Conservation (phyloP, 2,888 invertebrate species). For the Cyclophora punctaria region DNA sequence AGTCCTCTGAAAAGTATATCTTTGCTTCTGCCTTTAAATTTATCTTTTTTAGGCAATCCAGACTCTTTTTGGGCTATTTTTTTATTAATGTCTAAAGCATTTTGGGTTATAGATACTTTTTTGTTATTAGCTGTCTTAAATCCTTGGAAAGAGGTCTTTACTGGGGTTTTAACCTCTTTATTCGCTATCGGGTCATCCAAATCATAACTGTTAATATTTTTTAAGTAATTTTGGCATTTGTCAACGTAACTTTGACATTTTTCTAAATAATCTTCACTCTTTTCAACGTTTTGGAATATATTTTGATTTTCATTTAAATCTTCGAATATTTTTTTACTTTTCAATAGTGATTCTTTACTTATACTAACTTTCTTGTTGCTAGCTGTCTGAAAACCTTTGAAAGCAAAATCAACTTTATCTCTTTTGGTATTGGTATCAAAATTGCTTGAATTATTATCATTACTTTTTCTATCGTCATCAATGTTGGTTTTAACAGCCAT, state of each 20-base stretch:
- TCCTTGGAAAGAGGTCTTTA: constrained; percentile 15
- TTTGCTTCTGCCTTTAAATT: background rate
- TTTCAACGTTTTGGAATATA: too few relatives aligned
- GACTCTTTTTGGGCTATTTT: constrained; percentile 6
- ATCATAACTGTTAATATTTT: constrained; percentile 13
- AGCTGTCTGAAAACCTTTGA: constrained; percentile 3
- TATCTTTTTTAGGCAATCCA: too few relatives aligned
- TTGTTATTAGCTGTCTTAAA: constrained; percentile 49
- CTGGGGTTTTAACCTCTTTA: constrained; percentile 1
- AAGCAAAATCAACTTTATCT: background rate
- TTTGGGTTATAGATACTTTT: constrained; percentile 27
- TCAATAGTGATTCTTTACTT: constrained; percentile 6
- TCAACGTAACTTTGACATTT: too few relatives aligned
- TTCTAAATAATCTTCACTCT: too few relatives aligned
- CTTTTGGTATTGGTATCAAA: constrained; percentile 9
- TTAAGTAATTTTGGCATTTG: background rate
- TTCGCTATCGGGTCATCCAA: background rate
- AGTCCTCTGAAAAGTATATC: constrained; percentile 1
- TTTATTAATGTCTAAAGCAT: constrained; percentile 35
- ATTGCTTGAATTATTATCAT: constrained; percentile 29
- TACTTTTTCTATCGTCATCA: background rate
- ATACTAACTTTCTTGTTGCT: constrained; percentile 3
- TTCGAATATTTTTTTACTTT: constrained; percentile 3
- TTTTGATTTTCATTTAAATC: background rate
- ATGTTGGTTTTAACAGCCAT: too few relatives aligned